Conservation (phyloP, 2,888 invertebrate species). For the Hyppa rectilinea region DNA sequence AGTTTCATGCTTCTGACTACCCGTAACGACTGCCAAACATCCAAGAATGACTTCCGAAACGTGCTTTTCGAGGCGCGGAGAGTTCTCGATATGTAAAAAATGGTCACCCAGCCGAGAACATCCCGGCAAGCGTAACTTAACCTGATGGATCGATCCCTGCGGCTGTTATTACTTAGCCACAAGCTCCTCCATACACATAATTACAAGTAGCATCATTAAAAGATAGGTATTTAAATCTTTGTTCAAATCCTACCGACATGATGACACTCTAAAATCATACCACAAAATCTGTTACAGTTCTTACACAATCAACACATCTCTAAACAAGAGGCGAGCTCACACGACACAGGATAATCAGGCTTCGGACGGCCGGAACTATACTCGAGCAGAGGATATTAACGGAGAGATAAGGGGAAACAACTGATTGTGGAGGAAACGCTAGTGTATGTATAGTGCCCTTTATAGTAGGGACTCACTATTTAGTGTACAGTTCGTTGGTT, state of each 20-base stretch:
- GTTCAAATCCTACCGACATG: background rate
- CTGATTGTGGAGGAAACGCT: slow-evolving; percentile 68
- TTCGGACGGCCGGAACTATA: slow-evolving; percentile 68
- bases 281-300: slow-evolving; percentile 7
- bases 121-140: too few relatives aligned
- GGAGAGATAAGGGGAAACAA: slow-evolving; percentile 68
- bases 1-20: too few relatives aligned
- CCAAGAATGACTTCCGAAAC: too few relatives aligned
- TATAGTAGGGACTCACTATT: slow-evolving; percentile 53
- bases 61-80: too few relatives aligned
- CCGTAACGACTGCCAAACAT: too few relatives aligned
- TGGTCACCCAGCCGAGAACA: too few relatives aligned
- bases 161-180: too few relatives aligned
- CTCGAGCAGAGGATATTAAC: slow-evolving; percentile 71
- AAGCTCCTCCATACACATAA: too few relatives aligned
- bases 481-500: slow-evolving; percentile 58
- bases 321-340: slow-evolving; percentile 35
- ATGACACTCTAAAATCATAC: background rate
- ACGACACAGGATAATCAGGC: slow-evolving; percentile 64
- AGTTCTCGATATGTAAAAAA: too few relatives aligned
- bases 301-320: slow-evolving; percentile 40
- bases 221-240: background rate
- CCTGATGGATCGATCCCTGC: too few relatives aligned
- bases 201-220: too few relatives aligned
- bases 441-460: slow-evolving; percentile 57